These are phyloP conservation scores for Anadara kagoshimensis DNA, from an alignment of 1,140 invertebrate species.

Conservation along the genomic window DNA sequence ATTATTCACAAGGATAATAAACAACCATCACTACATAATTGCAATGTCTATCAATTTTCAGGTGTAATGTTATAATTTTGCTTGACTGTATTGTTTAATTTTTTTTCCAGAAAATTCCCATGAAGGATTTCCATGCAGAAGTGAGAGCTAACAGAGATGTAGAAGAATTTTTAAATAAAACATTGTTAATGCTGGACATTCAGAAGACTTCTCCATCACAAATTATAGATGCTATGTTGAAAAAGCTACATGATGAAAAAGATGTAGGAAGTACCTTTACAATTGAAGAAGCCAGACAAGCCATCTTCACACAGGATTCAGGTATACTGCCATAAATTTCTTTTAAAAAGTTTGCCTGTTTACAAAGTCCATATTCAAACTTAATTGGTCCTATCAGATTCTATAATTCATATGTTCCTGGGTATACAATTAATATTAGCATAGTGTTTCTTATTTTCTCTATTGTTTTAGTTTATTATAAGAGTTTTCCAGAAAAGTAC, in stretches of 20 bases:
- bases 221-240: slow-evolving; percentile 75
- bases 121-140: slow-evolving; percentile 81
- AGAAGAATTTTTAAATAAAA: slow-evolving; percentile 78
- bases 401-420: too few species aligned
- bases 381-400: not conserved
- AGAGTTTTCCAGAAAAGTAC: slow-evolving; percentile 12
- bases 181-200: slow-evolving; percentile 78
- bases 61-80: too few species aligned
- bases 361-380: not conserved
- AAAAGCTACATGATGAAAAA: slow-evolving; percentile 74
- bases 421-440: not conserved
- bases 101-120: slow-evolving; percentile 76
- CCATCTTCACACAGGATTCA: slow-evolving; percentile 78
- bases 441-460: not conserved
- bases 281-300: slow-evolving; percentile 75
- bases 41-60: too few species aligned
- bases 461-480: slow-evolving; percentile 6
- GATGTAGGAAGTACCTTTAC: slow-evolving; percentile 57
- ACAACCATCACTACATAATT: too few species aligned
- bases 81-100: too few species aligned
- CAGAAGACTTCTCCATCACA: slow-evolving; percentile 77
- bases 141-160: slow-evolving; percentile 80
- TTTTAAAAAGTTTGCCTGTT: not conserved
- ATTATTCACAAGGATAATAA: too few species aligned
- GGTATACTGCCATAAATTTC: slow-evolving; percentile 57